A percentile compares a stretch with the other conserved stretches of the same genome.
Evolutionary conservation across 2,113 vertebrate genomes (phyloP).

Genomic region (Myrmecobius fasciatus): DNA sequence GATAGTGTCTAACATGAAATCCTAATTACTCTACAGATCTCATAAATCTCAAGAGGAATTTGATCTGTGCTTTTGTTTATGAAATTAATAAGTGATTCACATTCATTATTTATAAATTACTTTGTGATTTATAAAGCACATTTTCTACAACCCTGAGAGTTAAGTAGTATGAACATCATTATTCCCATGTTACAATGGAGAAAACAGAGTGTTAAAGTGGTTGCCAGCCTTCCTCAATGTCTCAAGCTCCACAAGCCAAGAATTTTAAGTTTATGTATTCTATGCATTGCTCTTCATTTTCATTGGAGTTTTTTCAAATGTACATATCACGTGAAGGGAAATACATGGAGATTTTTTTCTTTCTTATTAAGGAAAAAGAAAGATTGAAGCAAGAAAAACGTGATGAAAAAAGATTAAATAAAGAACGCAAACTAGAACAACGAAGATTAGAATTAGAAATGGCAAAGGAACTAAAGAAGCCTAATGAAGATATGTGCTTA

Average conservation of each 20-base stretch:
- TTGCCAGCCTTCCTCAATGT: not conserved
- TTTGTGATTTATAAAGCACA: not conserved
- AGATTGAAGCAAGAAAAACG: conserved; percentile 95
- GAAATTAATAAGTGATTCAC: conserved; percentile 26
- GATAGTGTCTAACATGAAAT: not conserved
- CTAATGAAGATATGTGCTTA: conserved; percentile 97
- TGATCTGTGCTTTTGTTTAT: conserved; percentile 21
- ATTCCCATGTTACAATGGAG: not conserved
- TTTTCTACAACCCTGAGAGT: not conserved
- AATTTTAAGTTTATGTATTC: not conserved
- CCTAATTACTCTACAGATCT: not conserved
- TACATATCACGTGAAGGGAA: conserved; percentile 52
- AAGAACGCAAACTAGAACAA: conserved; percentile 94
- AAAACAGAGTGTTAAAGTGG: not conserved
- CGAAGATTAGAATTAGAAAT: conserved; percentile 93
- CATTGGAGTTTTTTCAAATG: conserved; percentile 66
- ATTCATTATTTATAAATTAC: not conserved
- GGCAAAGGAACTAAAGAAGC: conserved; percentile 96
- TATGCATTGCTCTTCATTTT: not conserved
- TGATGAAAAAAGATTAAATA: conserved; percentile 95
- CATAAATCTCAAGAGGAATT: conserved; percentile 18
- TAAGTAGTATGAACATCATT: not conserved
- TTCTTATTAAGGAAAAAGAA: conserved; percentile 89
- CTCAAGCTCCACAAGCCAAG: not conserved
- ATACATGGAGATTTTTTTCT: conserved; percentile 67